Conservation (phyloP, 2,888 invertebrate species). For the Biston betularia region DNA sequence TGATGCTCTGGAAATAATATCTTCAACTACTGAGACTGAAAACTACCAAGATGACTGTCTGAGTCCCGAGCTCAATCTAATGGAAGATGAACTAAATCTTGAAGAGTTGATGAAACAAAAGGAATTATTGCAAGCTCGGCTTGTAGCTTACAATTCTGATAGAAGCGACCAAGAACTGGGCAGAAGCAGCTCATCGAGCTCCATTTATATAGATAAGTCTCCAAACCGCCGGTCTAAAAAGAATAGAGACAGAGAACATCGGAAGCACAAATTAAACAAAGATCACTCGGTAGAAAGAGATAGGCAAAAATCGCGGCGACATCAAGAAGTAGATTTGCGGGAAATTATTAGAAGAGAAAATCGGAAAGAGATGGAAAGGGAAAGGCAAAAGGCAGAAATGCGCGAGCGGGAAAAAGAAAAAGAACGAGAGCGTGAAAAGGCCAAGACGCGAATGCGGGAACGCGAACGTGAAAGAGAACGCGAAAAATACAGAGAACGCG, state of each 20-base stretch:
- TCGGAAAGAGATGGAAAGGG: constrained; percentile 67
- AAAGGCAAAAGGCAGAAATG: constrained; percentile 58
- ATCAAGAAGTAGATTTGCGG: constrained; percentile 73
- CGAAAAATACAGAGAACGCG: constrained; percentile 21
- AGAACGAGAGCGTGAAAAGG: constrained; percentile 54
- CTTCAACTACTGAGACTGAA: constrained; percentile 89
- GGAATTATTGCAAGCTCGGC: constrained; percentile 91
- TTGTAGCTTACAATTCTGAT: constrained; percentile 91
- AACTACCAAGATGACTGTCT: constrained; percentile 88
- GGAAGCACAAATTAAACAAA: constrained; percentile 73
- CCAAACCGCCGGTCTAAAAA: constrained; percentile 70
- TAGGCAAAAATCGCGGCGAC: constrained; percentile 61
- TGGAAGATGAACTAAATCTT: constrained; percentile 94
- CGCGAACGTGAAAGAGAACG: constrained; percentile 27
- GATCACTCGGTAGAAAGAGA: constrained; percentile 65
- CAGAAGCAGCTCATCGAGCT: constrained; percentile 74
- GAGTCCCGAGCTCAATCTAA: constrained; percentile 90
- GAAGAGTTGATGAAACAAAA: constrained; percentile 97
- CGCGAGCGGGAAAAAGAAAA: constrained; percentile 54
- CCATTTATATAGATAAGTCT: constrained; percentile 70
- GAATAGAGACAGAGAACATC: constrained; percentile 68
- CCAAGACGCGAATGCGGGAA: constrained; percentile 54
- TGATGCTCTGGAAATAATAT: constrained; percentile 87
- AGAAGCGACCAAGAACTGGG: constrained; percentile 83
- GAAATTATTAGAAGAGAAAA: constrained; percentile 71